A percentile compares a stretch with the other conserved stretches of the same genome.
Evolutionary conservation across 2,888 invertebrate species (phyloP).

Genomic region (Catocala nupta): DNA sequence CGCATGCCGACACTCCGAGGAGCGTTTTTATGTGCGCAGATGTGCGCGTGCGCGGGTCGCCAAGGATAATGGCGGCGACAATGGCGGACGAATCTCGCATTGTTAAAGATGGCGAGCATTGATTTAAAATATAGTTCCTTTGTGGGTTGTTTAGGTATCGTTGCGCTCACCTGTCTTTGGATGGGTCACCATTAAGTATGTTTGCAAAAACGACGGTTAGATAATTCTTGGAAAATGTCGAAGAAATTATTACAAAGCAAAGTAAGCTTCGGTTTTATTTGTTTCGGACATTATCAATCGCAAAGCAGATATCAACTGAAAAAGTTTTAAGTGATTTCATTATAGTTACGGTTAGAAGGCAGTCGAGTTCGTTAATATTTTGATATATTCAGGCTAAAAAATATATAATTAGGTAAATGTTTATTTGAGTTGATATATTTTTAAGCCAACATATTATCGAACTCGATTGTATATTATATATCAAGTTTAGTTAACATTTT

Average conservation of each 20-base stretch:
- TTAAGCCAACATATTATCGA: too few relatives aligned
- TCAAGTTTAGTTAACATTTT: too few relatives aligned
- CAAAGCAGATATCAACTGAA: too few relatives aligned
- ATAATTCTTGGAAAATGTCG: slow-evolving; percentile 3
- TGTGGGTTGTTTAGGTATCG: slow-evolving; percentile 50
- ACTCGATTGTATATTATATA: too few relatives aligned
- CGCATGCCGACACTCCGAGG: slow-evolving; percentile 72
- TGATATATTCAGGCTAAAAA: too few relatives aligned
- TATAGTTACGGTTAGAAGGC: too few relatives aligned
- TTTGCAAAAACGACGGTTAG: slow-evolving; percentile 3
- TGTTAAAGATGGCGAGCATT: slow-evolving; percentile 71
- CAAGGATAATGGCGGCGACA: slow-evolving; percentile 75
- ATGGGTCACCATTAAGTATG: slow-evolving; percentile 39
- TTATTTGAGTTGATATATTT: too few relatives aligned
- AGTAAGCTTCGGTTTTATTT: too few relatives aligned
- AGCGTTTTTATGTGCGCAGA: slow-evolving; percentile 76
- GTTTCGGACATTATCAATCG: too few relatives aligned
- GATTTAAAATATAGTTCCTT: slow-evolving; percentile 72
- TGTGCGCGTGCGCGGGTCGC: slow-evolving; percentile 82
- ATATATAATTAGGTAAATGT: too few relatives aligned
- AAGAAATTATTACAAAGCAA: neutral
- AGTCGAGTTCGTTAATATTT: too few relatives aligned
- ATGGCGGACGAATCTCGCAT: slow-evolving; percentile 71
- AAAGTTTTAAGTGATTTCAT: too few relatives aligned
- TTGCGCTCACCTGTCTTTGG: slow-evolving; percentile 60